Base-by-base conservation (phyloP, 2,888 invertebrate species). In the Orchesella flavescens region DNA sequence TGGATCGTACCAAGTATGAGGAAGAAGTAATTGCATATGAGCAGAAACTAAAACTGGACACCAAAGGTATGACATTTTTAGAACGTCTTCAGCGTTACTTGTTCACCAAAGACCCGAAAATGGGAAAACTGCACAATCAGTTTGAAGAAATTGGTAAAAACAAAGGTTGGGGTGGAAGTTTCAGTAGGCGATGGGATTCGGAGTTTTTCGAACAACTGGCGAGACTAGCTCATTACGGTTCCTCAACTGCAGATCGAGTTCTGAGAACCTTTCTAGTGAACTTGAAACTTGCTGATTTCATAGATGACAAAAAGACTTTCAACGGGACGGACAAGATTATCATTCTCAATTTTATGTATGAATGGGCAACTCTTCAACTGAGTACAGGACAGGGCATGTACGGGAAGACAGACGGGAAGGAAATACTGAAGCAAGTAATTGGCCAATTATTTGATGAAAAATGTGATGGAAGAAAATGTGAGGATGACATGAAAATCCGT, bases 401-500 rank as follows among this genome's bases (percentile, higher is more conserved):
- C 34, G 3, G 3, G 34, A 34, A 34, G 34, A 34, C 34, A 34
- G 34, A 34, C 34, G 2, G 2, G 34, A 34, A 34, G n/a, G n/a
- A n/a, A n/a, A n/a, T n/a, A 34, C 34, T 34, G 34, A 34, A 34
- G 34, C 2, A 34, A 34, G 19, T 34, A 12, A 13, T 23, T 12
- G 34, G 12, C 24, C 24, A 63, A 13, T 4, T 59, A 10, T 21
- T 59, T 10, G 5, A 21, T 3, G 1, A 17, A 1, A 59, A 21
- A 21, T 17, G 59, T 21, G 59, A 5, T 23, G 23, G 19, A 21
- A 34, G 7, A 7, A 53, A 21, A 9, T 1, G 71, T 7, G 71
- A 71, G 5, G 13, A 59, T 17, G 73, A 73, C 19, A 59, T 12
- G 61, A 73, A 73, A 44, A 13, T 73, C 2, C 59, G 73, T 7